These are phyloP conservation scores for Schizothorax lantsangensis DNA, from an alignment of 2,797 vertebrate species.

Conservation along the genomic window DNA sequence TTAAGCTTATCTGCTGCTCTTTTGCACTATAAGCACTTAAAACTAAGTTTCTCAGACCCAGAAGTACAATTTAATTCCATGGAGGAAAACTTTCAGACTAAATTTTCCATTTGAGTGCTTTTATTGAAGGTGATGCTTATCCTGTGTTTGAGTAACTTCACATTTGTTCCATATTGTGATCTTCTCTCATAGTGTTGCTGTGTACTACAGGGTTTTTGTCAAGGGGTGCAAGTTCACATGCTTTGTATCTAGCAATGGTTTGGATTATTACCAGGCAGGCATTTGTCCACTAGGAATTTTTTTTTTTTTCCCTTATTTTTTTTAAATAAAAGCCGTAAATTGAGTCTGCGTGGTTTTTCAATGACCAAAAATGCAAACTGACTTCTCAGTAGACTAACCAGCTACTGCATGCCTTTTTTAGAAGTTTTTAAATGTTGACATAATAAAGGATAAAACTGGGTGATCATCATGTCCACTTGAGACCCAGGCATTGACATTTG, in stretches of 20 bases:
- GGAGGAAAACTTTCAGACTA: background rate
- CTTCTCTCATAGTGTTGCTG: conserved; percentile 21
- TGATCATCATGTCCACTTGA: no score
- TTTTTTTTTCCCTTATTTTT: conserved; percentile 8
- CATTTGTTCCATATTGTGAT: conserved; percentile 21
- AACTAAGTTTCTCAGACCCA: background rate
- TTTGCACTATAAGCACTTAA: conserved; percentile 47
- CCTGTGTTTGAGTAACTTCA: conserved; percentile 35
- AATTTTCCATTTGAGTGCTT: background rate
- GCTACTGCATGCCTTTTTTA: no score
- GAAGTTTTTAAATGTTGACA: no score
- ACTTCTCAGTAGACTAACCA: no score
- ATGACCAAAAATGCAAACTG: background rate
- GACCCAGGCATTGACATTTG: no score
- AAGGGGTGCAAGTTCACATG: conserved; percentile 2
- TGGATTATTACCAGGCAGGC: conserved; percentile 51
- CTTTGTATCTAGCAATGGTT: conserved; percentile 32
- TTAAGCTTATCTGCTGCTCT: conserved; percentile 45
- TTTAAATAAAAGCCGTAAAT: conserved; percentile 64
- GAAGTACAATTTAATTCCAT: conserved; percentile 10
- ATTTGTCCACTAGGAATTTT: conserved; percentile 56
- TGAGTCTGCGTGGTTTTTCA: conserved; percentile 2
- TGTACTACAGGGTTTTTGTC: background rate
- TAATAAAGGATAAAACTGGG: no score
- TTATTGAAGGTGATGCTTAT: conserved; percentile 14